phyloP scores from a whole-genome alignment of 2,113 vertebrate genomes.

The Spea bombifrons region DNA sequence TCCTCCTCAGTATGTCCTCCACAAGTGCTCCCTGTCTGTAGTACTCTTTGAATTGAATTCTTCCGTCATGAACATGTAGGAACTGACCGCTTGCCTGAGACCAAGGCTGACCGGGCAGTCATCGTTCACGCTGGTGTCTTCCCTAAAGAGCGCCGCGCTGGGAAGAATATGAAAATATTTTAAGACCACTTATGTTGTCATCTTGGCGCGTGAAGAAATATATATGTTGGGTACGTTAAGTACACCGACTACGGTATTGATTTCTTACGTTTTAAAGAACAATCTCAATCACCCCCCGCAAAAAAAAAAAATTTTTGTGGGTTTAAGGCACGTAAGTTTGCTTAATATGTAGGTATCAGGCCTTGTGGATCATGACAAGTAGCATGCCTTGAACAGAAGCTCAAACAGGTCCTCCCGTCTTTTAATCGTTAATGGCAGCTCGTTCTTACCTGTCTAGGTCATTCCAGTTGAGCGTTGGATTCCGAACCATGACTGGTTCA shows the following conservation, averaged over 20 bases:
- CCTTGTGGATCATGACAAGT: too few relatives aligned
- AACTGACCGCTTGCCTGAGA: constrained; percentile 77
- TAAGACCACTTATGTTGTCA: too few relatives aligned
- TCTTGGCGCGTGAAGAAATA: too few relatives aligned
- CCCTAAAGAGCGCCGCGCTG: constrained; percentile 70
- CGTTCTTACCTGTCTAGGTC: constrained; percentile 72
- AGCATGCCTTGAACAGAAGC: too few relatives aligned
- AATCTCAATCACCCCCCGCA: too few relatives aligned
- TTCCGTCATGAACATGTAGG: constrained; percentile 77
- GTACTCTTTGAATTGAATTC: not conserved
- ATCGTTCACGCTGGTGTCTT: constrained; percentile 44
- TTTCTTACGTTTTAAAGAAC: too few relatives aligned
- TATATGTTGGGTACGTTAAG: too few relatives aligned
- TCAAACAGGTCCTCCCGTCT: too few relatives aligned
- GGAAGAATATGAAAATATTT: not conserved
- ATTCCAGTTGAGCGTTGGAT: constrained; percentile 71
- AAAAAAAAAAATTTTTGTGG: too few relatives aligned
- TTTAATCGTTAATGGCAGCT: not conserved
- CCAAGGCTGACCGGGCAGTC: constrained; percentile 77
- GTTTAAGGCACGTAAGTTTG: too few relatives aligned
- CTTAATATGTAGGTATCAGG: too few relatives aligned
- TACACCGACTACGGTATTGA: too few relatives aligned
- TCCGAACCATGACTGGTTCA: constrained; percentile 55
- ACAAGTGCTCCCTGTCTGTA: constrained; percentile 41
- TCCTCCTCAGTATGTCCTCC: constrained; percentile 37